These are phyloP conservation scores for Amblyopsis rosae DNA, from an alignment of 2,113 vertebrate species.

Conservation along the genomic window DNA sequence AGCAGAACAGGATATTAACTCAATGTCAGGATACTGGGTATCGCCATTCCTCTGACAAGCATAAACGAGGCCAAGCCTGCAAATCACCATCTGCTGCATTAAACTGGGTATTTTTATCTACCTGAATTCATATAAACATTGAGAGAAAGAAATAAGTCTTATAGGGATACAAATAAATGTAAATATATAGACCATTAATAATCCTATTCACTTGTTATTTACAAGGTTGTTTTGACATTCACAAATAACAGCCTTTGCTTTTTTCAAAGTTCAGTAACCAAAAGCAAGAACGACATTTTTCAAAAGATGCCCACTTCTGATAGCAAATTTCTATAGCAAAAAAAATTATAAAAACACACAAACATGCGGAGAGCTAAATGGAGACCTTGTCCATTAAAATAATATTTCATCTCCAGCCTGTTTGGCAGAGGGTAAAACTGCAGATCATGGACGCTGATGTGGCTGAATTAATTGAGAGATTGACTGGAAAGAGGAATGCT, in stretches of 20 bases:
- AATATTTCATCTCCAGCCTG: constrained; percentile 3
- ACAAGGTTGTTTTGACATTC: neutral
- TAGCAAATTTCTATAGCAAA: constrained; percentile 1
- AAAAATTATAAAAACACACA: too few relatives aligned
- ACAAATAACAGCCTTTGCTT: constrained; percentile 11
- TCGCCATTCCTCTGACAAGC: constrained; percentile 46
- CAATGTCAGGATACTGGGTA: constrained; percentile 22
- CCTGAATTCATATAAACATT: constrained; percentile 37
- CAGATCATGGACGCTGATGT: constrained; percentile 16
- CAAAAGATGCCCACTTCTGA: constrained; percentile 10
- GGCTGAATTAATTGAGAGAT: constrained; percentile 14
- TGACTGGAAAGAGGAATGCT: constrained; percentile 5
- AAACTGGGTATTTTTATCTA: constrained; percentile 46
- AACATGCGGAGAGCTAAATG: neutral
- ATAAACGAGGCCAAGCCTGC: constrained; percentile 35
- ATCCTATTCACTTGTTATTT: neutral
- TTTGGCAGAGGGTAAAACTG: constrained; percentile 10
- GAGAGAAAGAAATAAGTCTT: neutral
- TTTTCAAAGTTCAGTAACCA: constrained; percentile 13
- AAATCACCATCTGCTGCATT: constrained; percentile 66
- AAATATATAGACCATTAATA: neutral
- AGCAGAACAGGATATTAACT: constrained; percentile 4
- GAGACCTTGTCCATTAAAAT: constrained; percentile 22
- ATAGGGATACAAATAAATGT: constrained; percentile 4
- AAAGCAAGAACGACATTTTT: neutral